Base-by-base conservation (phyloP, 92 coral and sea anemone genomes). In the Montipora capitata region DNA sequence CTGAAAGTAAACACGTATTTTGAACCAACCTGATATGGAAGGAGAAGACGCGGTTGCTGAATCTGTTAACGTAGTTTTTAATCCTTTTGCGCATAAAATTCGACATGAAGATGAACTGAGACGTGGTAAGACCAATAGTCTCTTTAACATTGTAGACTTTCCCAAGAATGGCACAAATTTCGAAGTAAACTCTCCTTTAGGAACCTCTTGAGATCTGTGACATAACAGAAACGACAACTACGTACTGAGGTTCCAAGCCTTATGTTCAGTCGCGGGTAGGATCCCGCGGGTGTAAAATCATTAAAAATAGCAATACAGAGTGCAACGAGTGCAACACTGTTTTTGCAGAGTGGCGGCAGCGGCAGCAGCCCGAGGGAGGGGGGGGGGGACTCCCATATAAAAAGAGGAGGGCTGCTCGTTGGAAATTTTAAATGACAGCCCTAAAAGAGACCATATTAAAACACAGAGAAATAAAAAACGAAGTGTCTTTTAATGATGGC, bases 21-120 rank as follows among this genome's bases (percentile, higher is more conserved):
- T 48, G 10, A 15, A 61, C 68, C 10, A 5, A 83, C 87, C 79
- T 73, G 79, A 3, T 57, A 5, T 35, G 9, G 44, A 3, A 12
- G 16, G 20, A 57, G 87, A 14, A 40, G 49, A 79, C 16, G 35
- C n/a, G 6, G 79, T n/a, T n/a, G 61, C 43, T 0, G 87, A 70
- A 14, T 73, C 61, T 40, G 45, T 58, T 12, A 45, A 13, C 20
- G 87, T 17, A 16, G 87, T 73, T 72, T 83, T 83, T 48, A 83
- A 42, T 56, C 87, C 72, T 57, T 43, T 83, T 43, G 87, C 12
- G 4, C 74, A 14, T 78, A 83, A 83, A 58, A 83, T 83, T 18
- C 87, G 87, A 41, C 80, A 83, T 42, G 79, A 17, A 10, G 48
- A 83, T 43, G 80, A 72, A 48, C 10, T 43, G 80, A 83, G 59